phyloP scores from a whole-genome alignment of 2,888 invertebrate species.

The Hyles lineata region DNA sequence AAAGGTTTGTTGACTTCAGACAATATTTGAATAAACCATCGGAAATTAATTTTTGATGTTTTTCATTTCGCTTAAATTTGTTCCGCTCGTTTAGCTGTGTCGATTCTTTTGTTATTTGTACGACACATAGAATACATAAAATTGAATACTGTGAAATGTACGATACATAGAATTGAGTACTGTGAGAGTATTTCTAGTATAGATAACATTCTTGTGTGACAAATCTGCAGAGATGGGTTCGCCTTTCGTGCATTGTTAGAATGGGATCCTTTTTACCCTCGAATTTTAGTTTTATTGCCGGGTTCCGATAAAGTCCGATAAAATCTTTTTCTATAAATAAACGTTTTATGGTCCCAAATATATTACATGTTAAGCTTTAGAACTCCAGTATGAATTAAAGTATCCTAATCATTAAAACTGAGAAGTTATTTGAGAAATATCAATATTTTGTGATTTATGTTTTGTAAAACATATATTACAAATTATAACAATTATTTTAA shows the following conservation, averaged over 20 bases:
- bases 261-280: background rate
- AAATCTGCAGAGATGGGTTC: constrained; percentile 6
- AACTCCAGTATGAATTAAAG: too few species aligned
- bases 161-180: background rate
- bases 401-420: too few species aligned
- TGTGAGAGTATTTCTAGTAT: background rate
- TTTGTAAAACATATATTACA: too few species aligned
- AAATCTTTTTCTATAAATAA: background rate
- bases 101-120: background rate
- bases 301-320: background rate
- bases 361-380: too few species aligned
- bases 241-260: background rate
- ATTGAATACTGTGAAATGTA: background rate
- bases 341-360: background rate
- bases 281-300: background rate
- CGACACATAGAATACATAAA: background rate
- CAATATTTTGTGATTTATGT: too few species aligned
- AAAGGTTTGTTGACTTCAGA: constrained; percentile 69
- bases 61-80: constrained; percentile 33
- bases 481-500: too few species aligned
- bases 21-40: constrained; percentile 64
- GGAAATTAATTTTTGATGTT: constrained; percentile 47
- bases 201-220: background rate
- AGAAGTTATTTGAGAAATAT: too few species aligned
- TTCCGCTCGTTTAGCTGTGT: background rate